These are phyloP conservation scores for Drosophila limbata DNA, from an alignment of 2,888 invertebrate species.

Conservation along the genomic window DNA sequence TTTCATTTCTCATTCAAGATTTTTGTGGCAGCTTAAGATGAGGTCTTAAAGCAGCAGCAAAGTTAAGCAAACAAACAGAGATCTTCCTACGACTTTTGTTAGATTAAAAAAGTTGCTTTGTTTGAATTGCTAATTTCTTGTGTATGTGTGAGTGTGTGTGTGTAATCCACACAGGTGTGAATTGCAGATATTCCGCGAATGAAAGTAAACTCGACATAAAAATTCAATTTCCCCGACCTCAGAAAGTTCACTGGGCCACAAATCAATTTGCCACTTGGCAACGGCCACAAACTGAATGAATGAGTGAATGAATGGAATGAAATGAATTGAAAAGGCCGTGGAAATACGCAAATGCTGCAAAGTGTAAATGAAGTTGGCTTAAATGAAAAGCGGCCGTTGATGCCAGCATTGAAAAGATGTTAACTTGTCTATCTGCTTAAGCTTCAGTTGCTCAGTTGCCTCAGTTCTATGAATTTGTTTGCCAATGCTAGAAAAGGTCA, in stretches of 20 bases:
- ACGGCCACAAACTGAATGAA: slow-evolving; percentile 18
- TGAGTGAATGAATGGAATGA: slow-evolving; percentile 10
- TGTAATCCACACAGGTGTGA: slow-evolving; percentile 40
- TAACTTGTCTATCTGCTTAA: not conserved
- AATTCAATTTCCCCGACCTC: slow-evolving; percentile 61
- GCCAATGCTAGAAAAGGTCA: slow-evolving; percentile 50
- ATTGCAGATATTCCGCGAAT: slow-evolving; percentile 17
- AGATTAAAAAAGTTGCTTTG: slow-evolving; percentile 59
- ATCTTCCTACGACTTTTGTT: slow-evolving; percentile 24
- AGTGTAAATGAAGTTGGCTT: slow-evolving; percentile 10
- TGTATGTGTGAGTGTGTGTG: slow-evolving; percentile 19
- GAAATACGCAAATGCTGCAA: slow-evolving; percentile 11
- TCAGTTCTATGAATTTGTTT: slow-evolving; percentile 5
- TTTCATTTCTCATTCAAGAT: not conserved
- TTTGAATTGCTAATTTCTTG: slow-evolving; percentile 65
- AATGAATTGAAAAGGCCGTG: not conserved
- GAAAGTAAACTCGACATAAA: slow-evolving; percentile 37
- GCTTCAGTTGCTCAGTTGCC: not conserved
- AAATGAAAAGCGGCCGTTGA: slow-evolving; percentile 17
- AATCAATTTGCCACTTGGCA: slow-evolving; percentile 67
- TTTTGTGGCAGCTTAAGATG: slow-evolving; percentile 9
- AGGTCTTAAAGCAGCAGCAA: slow-evolving; percentile 13
- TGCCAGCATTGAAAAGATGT: slow-evolving; percentile 17
- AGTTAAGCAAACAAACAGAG: slow-evolving; percentile 30
- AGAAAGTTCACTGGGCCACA: slow-evolving; percentile 62